Evolutionary conservation across 2,113 vertebrate species (phyloP), one percentile per base, ranked within the genome.

Genomic region (Psephotus haematonotus): DNA sequence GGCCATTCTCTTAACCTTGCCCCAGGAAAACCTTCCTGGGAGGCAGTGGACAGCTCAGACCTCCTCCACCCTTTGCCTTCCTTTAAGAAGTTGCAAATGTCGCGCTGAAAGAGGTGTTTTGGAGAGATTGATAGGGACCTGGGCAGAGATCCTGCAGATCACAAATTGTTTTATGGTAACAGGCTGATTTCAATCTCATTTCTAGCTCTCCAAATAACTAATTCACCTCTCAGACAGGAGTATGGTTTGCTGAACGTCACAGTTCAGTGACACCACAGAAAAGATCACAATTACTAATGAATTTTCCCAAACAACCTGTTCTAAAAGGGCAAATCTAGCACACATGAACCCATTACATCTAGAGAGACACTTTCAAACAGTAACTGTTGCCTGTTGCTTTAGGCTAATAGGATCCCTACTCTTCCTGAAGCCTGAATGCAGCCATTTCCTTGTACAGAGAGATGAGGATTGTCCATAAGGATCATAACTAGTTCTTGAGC

Each of bases 251-350:
- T 85, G 77, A 93, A 46, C 77, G 63, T 92, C 52, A 33, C 22
- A 93, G 91, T 82, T 93, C 0, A 1, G 70, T 88, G 81, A 70
- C 70, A 43, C 70, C 92, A 59, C 59, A 72, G 86, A 82, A 82
- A 49, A 89, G 70, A 92, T 69, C 49, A 80, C 49, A 85, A 93
- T 93, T 94, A 94, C 85, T 86, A 93, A 93, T 92, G 81, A 53
- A 89, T 93, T 89, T 82, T 79, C 93, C 83, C 86, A 77, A 82
- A 79, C 52, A 81, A 87, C 19, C 47, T 81, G 74, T 93, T 96
- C 95, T 94, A 72, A 92, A 95, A 95, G 94, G 93, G 86, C 77
- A 94, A 87, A 79, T 92, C 33, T 85, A 65, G 69, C 62, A 37
- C 70, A 91, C 69, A 27, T 31, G 57, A 65, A 77, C 57, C 91